Percentiles rank a stretch among this genome's conserved stretches.
Conservation (phyloP, 2,888 invertebrate genomes). For the Tenthredo distinguenda region DNA sequence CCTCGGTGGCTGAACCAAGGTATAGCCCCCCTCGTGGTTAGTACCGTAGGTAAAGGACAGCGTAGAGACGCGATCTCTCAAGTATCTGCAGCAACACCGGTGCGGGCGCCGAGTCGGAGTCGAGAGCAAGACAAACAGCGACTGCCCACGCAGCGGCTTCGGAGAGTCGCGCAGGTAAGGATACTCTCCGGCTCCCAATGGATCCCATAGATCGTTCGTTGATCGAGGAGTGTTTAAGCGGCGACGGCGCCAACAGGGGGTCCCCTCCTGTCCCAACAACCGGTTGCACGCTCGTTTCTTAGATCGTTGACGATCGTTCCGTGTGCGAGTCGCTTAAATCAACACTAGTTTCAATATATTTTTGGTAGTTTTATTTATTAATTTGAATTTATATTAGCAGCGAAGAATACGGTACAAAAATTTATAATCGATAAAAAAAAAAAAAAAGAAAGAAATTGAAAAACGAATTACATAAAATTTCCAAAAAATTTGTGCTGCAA, state of each 20-base stretch:
- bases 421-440: not conserved
- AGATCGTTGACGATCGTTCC: not conserved
- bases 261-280: slow-evolving; percentile 10
- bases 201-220: slow-evolving; percentile 49
- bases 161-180: not conserved
- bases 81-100: slow-evolving; percentile 19
- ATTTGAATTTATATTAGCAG: not conserved
- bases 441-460: no score
- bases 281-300: slow-evolving; percentile 10
- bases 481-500: not conserved
- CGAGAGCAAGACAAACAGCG: slow-evolving; percentile 45
- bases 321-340: not conserved
- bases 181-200: slow-evolving; percentile 23
- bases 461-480: no score
- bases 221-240: slow-evolving; percentile 49
- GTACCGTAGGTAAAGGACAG: not conserved
- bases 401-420: not conserved
- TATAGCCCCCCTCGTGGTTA: not conserved
- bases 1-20: not conserved
- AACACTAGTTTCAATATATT: not conserved
- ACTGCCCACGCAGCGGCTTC: slow-evolving; percentile 46
- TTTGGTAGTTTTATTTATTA: not conserved
- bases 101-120: slow-evolving; percentile 16
- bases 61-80: slow-evolving; percentile 1
- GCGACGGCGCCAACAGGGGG: slow-evolving; percentile 47